Base-by-base conservation (phyloP, 2,888 invertebrate genomes). In the Cheilosia urbana region DNA sequence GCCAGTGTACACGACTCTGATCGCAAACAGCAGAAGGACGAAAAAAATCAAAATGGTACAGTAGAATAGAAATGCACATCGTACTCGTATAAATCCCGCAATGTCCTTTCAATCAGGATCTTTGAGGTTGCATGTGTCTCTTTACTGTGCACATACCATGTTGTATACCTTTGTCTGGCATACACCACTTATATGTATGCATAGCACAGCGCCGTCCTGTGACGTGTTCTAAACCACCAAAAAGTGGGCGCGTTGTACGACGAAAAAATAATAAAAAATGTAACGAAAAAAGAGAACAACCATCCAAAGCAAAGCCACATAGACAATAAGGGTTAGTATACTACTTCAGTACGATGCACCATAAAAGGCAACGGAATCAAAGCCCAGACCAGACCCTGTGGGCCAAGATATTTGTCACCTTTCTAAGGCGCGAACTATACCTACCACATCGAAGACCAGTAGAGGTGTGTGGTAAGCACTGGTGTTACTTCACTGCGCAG, bases 101-200 rank as follows among this genome's bases (percentile, higher is more conserved):
- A 79, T 84, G 84, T 79, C 84, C 84, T 81, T 85, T 85, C 81
- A 85, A 85, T 85, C 85, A 85, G 77, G 76, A 77, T 80, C 76
- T 85, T 81, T 85, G 81, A 72, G 85, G 85, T 85, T 80, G 71
- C 72, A 85, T 80, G 76, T 80, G 76, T 72, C 80, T 71, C 71
- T 49, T 51, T 49, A 40, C 57, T 58, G 40, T 62, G 34, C 51
- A 34, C 60, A 47, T 51, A 30, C 40, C 45, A 53, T 53, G 49
- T 11, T 24, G 27, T 55, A 53, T 66, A 47, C 62, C 42, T 68
- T 60, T 65, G 65, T 72, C 71, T 62, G 53, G 27, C 55, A 47
- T 37, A 53, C 40, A 77, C 19, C 11, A 17, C 2, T 13, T 37
- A 45, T 19, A 13, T 21, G 19, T 37, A 27, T 47, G 42, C 55